Conservation (phyloP, 2,113 vertebrate genomes). For the Ailurus styani region DNA sequence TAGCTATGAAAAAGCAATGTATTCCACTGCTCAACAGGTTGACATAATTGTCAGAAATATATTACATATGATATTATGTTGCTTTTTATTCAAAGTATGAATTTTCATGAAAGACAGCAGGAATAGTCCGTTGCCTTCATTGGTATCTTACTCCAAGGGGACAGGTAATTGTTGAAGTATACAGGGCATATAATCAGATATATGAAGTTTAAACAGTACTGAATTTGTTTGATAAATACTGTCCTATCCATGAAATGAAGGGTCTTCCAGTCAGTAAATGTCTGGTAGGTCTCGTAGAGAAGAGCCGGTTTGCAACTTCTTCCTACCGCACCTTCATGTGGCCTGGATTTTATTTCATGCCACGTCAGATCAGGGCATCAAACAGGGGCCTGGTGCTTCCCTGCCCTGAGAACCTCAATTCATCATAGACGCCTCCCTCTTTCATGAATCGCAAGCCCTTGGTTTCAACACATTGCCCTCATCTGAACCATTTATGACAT, state of each 20-base stretch:
- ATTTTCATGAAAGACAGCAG: not conserved
- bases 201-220: not conserved
- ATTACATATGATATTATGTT: not conserved
- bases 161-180: not conserved
- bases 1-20: not conserved
- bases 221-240: not conserved
- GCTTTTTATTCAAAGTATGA: constrained; percentile 11
- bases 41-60: not conserved
- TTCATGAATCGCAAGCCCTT: not conserved
- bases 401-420: not conserved
- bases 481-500: not conserved
- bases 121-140: not conserved
- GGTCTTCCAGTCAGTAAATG: not conserved
- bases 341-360: not conserved
- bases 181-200: not conserved
- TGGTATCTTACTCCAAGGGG: not conserved
- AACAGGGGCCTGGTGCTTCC: not conserved
- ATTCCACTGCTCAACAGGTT: not conserved
- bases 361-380: not conserved
- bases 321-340: not conserved
- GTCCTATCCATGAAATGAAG: not conserved
- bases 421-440: not conserved
- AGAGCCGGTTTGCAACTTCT: not conserved
- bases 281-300: not conserved
- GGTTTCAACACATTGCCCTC: not conserved